Base-by-base conservation (phyloP, 2,888 invertebrate species). In the Ferdinandea cuprea region DNA sequence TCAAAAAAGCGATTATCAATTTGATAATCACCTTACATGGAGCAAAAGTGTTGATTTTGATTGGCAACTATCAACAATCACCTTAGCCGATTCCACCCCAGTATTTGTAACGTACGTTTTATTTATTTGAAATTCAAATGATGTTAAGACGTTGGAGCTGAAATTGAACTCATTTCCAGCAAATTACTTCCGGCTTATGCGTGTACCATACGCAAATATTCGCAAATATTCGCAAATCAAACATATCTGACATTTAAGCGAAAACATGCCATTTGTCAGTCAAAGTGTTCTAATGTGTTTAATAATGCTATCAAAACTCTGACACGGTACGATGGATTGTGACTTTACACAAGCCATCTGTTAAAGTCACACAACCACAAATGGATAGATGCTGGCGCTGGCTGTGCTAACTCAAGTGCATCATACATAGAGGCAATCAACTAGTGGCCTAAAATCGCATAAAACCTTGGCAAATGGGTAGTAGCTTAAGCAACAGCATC, bases 81-180 rank as follows among this genome's bases (percentile, higher is more conserved):
- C n/a, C n/a, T n/a, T n/a, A n/a, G n/a, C n/a, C n/a, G n/a, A n/a
- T n/a, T n/a, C n/a, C n/a, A n/a, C n/a, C n/a, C n/a, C n/a, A n/a
- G n/a, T n/a, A n/a, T n/a, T n/a, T n/a, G n/a, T n/a, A n/a, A n/a
- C n/a, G n/a, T n/a, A n/a, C n/a, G n/a, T n/a, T n/a, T n/a, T n/a
- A n/a, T 25, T 52, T 15, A 52, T 66, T 32, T 66, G 8, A 66
- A 66, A 54, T 66, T 44, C 42, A 66, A 66, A 66, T 54, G 5
- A 40, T 40, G 11, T 8, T 30, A 19, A n/a, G 19, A 54, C 8
- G 21, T 15, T 9, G 3, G 6, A 9, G 40, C 11, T 13, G 13
- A 4, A 66, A 28, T 28, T 50, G 21, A 25, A 15, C 37, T 32
- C 7, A 48, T 11, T 48, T 63, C 11, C 8, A 8, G 59, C 4